Base-by-base conservation (phyloP, 1,140 invertebrate species). In the Coenobita brevimanus region DNA sequence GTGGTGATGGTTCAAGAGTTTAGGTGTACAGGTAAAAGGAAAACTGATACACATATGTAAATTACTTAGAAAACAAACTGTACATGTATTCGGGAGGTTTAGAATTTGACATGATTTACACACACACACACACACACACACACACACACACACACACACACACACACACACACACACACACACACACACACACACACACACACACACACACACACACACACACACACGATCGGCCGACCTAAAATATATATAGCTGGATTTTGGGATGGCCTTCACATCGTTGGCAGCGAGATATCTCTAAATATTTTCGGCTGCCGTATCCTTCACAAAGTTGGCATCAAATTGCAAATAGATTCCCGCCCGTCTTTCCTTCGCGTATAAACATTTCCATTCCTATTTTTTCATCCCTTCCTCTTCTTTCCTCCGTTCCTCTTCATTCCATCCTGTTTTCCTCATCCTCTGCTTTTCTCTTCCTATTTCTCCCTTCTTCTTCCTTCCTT, bases 101-200 rank as follows among this genome's bases (percentile, higher is more conserved):
- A n/a, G n/a, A n/a, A n/a, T n/a, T n/a, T n/a, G n/a, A n/a, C n/a
- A n/a, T n/a, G n/a, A n/a, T n/a, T n/a, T n/a, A n/a, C n/a, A n/a
- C 41, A 41, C 41, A 54, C 41, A 41, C 41, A 54, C 75, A 41
- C 41, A 54, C 75, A 24, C 41, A 79, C 41, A 24, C 75, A 67
- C 54, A n/a, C 54, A 67, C 80, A 27, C 54, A 69, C 54, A 27
- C 62, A 69, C 54, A n/a, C 54, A 67, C 80, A 41, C 54, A 82
- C 54, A n/a, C 80, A 69, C 38, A n/a, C 38, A 41, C 80, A 69
- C 54, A 67, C 54, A 69, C 80, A 67, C 36, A 67, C 54, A 82
- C 80, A 75, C 54, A 82, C 54, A 82, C 80, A 82, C 54, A 82
- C 36, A 76, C 36, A 75, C 38, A 75, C 38, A 41, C 62, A 69